phyloP scores from a whole-genome alignment of 2,888 invertebrate species.

The Cerastis leucographa region DNA sequence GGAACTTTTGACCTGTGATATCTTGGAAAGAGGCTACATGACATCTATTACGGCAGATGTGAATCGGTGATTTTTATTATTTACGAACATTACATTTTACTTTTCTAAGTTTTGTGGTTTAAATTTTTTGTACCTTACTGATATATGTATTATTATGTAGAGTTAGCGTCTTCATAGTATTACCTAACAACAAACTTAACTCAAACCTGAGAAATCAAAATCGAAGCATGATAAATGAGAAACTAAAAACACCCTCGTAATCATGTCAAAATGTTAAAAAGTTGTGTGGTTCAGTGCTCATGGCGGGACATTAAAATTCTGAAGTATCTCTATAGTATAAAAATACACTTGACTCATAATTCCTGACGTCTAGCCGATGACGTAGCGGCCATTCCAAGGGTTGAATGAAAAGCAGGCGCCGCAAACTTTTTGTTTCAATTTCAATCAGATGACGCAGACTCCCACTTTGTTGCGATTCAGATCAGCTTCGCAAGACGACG shows the following conservation, averaged over 20 bases:
- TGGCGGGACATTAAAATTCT: conserved; percentile 1
- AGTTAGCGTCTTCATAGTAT: not conserved
- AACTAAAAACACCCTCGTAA: not conserved
- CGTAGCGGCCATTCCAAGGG: conserved; percentile 74
- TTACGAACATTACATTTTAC: conserved; percentile 22
- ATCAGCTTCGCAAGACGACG: conserved; percentile 41
- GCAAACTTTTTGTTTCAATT: conserved; percentile 69
- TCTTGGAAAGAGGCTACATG: not conserved
- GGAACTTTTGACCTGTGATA: conserved; percentile 13
- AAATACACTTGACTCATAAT: conserved; percentile 74
- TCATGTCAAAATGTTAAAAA: not conserved
- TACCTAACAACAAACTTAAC: not conserved
- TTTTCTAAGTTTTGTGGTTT: conserved; percentile 5
- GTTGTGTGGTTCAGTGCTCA: not conserved
- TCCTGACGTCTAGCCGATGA: conserved; percentile 72
- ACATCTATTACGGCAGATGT: conserved; percentile 28
- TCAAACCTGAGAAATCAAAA: not conserved
- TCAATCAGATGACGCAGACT: conserved; percentile 63
- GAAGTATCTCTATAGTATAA: not conserved
- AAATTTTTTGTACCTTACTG: not conserved
- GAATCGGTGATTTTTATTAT: conserved; percentile 5
- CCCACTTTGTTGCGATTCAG: conserved; percentile 53
- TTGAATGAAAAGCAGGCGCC: conserved; percentile 77
- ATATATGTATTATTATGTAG: not conserved
- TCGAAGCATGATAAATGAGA: not conserved